These are phyloP conservation scores for Sitta carolinensis DNA, from an alignment of 2,797 vertebrate species.

Conservation along the genomic window DNA sequence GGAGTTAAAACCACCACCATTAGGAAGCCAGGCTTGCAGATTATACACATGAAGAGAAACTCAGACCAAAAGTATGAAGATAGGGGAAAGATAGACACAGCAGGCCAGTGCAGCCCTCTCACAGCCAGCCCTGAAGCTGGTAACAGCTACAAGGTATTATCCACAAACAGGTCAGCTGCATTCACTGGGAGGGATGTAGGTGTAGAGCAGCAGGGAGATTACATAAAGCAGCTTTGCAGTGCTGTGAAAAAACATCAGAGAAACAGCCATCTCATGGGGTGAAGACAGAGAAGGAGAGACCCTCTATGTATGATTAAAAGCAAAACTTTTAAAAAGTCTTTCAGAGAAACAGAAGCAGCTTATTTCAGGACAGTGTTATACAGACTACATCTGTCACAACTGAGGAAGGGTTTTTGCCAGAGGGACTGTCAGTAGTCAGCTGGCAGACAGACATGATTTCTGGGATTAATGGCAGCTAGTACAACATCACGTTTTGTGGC, in stretches of 20 bases:
- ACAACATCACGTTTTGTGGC: neutral
- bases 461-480: neutral
- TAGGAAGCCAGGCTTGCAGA: neutral
- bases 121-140: neutral
- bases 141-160: neutral
- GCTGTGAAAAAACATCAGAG: neutral
- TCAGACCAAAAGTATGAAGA: neutral
- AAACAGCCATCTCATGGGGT: neutral
- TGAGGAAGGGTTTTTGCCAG: neutral
- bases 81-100: neutral
- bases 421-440: neutral
- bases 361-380: neutral
- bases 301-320: neutral
- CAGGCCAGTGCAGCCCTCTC: neutral
- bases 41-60: neutral
- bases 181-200: neutral
- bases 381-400: neutral
- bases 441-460: neutral
- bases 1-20: neutral
- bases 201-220: neutral
- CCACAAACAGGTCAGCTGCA: neutral
- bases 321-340: neutral
- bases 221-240: neutral
- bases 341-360: neutral
- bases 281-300: neutral